Conservation (phyloP, 1,140 invertebrate species). For the Scylla paramamosain region DNA sequence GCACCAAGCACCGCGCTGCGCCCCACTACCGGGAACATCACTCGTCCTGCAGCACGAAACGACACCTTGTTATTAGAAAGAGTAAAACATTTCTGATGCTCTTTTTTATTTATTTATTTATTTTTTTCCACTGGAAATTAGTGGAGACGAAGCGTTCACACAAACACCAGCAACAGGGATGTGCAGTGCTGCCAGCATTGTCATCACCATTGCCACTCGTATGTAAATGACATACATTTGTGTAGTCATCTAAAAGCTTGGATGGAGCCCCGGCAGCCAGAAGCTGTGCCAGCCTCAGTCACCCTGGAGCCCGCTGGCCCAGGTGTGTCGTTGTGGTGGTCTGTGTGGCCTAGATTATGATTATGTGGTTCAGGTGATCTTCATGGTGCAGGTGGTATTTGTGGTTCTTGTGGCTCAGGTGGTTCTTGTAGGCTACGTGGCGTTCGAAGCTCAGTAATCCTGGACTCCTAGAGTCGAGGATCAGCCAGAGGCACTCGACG, state of each 20-base stretch:
- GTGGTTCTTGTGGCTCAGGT: conserved; percentile 51
- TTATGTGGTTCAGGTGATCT: conserved; percentile 50
- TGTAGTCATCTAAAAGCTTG: neutral
- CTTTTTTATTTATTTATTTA: no score
- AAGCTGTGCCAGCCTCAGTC: conserved; percentile 53
- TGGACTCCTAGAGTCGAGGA: neutral
- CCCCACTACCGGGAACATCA: neutral
- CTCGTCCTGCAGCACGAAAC: neutral
- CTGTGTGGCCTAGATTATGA: conserved; percentile 10
- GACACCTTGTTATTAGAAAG: neutral
- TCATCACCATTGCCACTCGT: neutral
- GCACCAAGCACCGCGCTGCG: no score
- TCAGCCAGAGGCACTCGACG: neutral
- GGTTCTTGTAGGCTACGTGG: conserved; percentile 30
- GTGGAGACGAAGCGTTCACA: neutral
- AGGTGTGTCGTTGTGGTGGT: conserved; percentile 47
- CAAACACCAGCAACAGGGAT: neutral
- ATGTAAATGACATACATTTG: neutral
- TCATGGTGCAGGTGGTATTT: conserved; percentile 60
- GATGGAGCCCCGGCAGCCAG: neutral
- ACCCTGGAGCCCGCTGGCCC: conserved; percentile 40
- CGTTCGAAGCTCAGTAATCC: neutral
- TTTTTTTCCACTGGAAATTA: neutral
- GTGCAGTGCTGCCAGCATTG: neutral
- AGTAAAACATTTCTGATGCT: no score